Evolutionary conservation across 23 tunicate species (phyloP).

Genomic region (Oikopleura dioica): DNA sequence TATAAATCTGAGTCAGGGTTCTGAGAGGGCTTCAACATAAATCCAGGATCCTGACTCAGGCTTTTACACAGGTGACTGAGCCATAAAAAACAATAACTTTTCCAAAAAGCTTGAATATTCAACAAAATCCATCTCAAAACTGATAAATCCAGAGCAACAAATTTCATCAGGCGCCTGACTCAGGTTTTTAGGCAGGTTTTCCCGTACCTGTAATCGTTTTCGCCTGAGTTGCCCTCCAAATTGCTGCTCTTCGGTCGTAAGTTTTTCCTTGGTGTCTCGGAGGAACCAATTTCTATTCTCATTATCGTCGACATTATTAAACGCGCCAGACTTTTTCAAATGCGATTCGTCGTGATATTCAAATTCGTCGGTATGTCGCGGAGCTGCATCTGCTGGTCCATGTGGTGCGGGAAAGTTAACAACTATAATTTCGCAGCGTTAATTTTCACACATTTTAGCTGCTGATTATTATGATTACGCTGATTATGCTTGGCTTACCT

Average conservation of each 20-base stretch:
- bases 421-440: background rate
- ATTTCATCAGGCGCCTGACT: too few relatives aligned
- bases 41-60: too few relatives aligned
- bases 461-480: background rate
- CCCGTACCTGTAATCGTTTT: slow-evolving; percentile 36
- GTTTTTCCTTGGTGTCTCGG: background rate
- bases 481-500: too few relatives aligned
- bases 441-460: background rate
- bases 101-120: too few relatives aligned
- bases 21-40: too few relatives aligned
- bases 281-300: background rate
- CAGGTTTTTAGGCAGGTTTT: too few relatives aligned
- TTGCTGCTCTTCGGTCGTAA: background rate
- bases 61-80: too few relatives aligned
- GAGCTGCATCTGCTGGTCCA: slow-evolving; percentile 40
- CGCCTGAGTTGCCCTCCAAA: slow-evolving; percentile 52
- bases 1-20: too few relatives aligned
- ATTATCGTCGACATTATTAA: background rate
- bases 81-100: too few relatives aligned
- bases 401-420: slow-evolving; percentile 95
- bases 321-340: background rate
- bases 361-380: background rate
- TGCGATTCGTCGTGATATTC: background rate
- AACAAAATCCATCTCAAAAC: too few relatives aligned
- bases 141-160: too few relatives aligned